Evolutionary conservation across 2,113 vertebrate species (phyloP), one percentile per base, ranked within the genome.

Genomic region (Muntiacus muntjak): DNA sequence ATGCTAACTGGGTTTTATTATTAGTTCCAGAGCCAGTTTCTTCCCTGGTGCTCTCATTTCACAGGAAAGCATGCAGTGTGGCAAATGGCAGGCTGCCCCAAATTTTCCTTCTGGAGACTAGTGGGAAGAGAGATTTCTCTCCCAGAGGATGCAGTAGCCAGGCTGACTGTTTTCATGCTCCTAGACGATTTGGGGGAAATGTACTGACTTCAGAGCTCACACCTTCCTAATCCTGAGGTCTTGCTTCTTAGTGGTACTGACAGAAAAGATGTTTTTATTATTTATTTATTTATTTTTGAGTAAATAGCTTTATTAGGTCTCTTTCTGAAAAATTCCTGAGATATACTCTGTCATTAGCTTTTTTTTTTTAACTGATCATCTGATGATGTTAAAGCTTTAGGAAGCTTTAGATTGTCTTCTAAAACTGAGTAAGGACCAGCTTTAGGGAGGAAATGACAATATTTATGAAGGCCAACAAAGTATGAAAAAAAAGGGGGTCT

Each of bases 1-100:
- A 96, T 78, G 82, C 17, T 93, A 91, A 93, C n/a, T 87, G 62
- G 54, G 58, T 95, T 28, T 81, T 79, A 52, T 92, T 52, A 87
- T 95, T 78, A 91, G 76, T 64, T 96, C 50, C 26, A 95, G 58
- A 95, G 26, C 14, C 62, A 78, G 19, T 52, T 95, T 95, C 62
- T 89, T 89, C 54, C 71, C 47, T 60, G 36, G 8, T 82, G 33
- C 54, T 94, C 45, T 96, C 74, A 85, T 97, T 91, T 96, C 52
- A 67, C 21, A 64, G 16, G 6, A 89, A 92, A 87, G 64, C 23
- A 84, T 25, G 40, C 2, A 84, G 26, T 45, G 58, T 47, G 33
- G 21, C n/a, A 91, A 89, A 93, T 60, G 7, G 33, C n/a, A 89
- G 55, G 21, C 50, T 87, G 54, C 71, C 71, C 55, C 45, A 83